A percentile compares a stretch with the other conserved stretches of the same genome.
Evolutionary conservation across 2,113 vertebrate genomes (phyloP).

Genomic region (Propithecus coquereli): DNA sequence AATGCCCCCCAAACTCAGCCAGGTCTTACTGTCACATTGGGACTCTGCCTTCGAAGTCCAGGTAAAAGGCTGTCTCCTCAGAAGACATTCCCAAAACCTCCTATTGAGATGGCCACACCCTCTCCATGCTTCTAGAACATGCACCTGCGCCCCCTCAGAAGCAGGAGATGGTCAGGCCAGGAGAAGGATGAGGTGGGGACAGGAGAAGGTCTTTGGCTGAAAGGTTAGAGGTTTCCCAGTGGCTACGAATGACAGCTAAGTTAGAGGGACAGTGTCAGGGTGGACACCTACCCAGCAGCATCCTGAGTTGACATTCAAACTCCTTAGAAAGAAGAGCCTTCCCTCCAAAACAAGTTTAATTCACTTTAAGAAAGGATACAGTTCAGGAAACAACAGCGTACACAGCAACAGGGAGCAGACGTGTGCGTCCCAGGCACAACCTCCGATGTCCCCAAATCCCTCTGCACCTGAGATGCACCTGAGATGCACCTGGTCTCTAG

Average conservation of each 20-base stretch:
- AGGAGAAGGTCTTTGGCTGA: neutral
- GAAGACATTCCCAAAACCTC: neutral
- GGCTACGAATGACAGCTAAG: neutral
- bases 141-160: neutral
- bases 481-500: neutral
- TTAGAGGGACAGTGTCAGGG: neutral
- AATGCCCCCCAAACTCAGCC: neutral
- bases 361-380: neutral
- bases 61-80: neutral
- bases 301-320: neutral
- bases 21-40: neutral
- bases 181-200: too few species aligned
- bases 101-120: neutral
- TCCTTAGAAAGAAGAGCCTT: neutral
- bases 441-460: rapidly evolving
- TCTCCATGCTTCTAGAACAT: neutral
- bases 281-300: neutral
- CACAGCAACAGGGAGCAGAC: too few species aligned
- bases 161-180: rapidly evolving
- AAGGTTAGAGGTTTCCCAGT: neutral
- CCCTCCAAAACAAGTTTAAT: neutral
- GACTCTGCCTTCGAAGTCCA: neutral
- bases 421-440: too few species aligned
- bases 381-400: neutral
- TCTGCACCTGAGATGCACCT: too few species aligned